These are phyloP conservation scores for Karalla daura DNA, from an alignment of 2,797 vertebrate genomes.

Conservation along the genomic window DNA sequence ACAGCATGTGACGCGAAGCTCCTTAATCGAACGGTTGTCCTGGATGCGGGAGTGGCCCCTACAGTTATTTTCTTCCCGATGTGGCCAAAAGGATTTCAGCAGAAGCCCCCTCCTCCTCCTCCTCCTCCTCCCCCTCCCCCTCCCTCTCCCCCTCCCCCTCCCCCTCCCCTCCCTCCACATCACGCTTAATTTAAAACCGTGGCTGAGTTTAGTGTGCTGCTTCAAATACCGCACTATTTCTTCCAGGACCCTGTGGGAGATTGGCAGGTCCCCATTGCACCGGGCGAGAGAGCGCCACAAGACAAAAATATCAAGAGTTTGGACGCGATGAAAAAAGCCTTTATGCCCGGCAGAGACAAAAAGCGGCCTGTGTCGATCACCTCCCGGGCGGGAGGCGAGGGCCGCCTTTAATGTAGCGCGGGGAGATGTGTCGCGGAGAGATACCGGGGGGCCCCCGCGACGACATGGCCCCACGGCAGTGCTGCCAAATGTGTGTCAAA, in stretches of 20 bases:
- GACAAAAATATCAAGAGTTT: slow-evolving; percentile 85
- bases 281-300: slow-evolving; percentile 79
- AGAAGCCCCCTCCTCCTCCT: slow-evolving; percentile 17
- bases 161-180: slow-evolving; percentile 61
- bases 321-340: slow-evolving; percentile 80
- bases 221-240: slow-evolving; percentile 83
- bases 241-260: slow-evolving; percentile 83
- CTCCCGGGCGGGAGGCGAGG: slow-evolving; percentile 71
- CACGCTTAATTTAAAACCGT: slow-evolving; percentile 86
- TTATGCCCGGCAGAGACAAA: slow-evolving; percentile 78
- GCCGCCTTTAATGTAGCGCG: slow-evolving; percentile 45
- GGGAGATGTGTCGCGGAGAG: slow-evolving; percentile 58
- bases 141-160: slow-evolving; percentile 36
- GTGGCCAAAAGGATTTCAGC: slow-evolving; percentile 73
- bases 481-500: slow-evolving; percentile 39
- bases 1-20: slow-evolving; percentile 34
- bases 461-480: slow-evolving; percentile 13
- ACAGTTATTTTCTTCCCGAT: slow-evolving; percentile 71
- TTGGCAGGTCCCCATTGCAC: slow-evolving; percentile 80
- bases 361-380: slow-evolving; percentile 76
- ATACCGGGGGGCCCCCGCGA: slow-evolving; percentile 35
- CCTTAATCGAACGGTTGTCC: slow-evolving; percentile 52
- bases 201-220: slow-evolving; percentile 84
- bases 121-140: no score
- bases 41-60: slow-evolving; percentile 44